Evolutionary conservation across 37 sponge, comb jelly and placozoan genomes (phyloP).

Genomic region (Axinella damicornis): DNA sequence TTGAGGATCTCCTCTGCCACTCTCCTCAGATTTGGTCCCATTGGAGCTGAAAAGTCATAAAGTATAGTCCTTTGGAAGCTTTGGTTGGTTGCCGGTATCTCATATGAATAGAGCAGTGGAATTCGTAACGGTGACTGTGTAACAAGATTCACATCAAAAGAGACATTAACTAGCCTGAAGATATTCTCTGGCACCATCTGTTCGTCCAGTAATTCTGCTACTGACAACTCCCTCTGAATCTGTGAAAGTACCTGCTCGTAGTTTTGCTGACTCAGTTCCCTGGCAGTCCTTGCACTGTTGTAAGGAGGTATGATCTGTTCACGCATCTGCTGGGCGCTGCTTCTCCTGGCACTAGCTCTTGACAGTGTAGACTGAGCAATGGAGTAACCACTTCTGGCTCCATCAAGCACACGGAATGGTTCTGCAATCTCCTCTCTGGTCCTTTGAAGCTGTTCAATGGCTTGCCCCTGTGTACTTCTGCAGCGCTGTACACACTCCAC

Average conservation of each 20-base stretch:
- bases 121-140: background rate
- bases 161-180: background rate
- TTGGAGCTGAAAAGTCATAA: conserved; percentile 15
- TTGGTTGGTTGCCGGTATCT: too few relatives aligned
- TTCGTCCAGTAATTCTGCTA: background rate
- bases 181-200: background rate
- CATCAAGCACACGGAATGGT: background rate
- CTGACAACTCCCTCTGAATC: too few relatives aligned
- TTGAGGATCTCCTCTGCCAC: background rate
- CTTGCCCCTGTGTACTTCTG: background rate
- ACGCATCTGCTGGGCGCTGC: background rate
- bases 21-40: background rate
- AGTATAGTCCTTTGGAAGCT: background rate
- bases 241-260: too few relatives aligned
- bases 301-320: conserved; percentile 6
- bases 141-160: background rate
- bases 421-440: background rate
- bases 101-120: background rate
- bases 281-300: background rate
- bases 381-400: background rate
- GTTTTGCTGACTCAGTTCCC: background rate
- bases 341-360: too few relatives aligned
- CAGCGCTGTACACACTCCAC: background rate
- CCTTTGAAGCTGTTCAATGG: background rate
- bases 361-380: too few relatives aligned